Evolutionary conservation across 2,797 vertebrate genomes (phyloP).

Genomic region (Enteromius trimaculatus): DNA sequence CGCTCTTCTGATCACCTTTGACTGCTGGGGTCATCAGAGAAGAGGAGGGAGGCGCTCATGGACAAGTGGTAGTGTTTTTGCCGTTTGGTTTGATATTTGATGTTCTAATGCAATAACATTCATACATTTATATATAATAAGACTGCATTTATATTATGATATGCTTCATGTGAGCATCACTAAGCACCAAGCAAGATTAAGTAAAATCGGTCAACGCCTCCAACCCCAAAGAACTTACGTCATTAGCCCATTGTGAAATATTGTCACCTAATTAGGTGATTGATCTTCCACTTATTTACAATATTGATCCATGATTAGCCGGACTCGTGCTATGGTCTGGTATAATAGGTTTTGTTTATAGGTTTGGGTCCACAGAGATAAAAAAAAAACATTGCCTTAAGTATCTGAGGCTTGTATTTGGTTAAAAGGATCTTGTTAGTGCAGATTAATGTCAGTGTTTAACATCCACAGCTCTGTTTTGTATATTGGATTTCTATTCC

Average conservation of each 20-base stretch:
- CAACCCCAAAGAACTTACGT: neutral
- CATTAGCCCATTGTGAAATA: conserved; percentile 62
- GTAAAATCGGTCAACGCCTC: neutral
- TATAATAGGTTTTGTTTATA: conserved; percentile 5
- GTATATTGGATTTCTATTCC: neutral
- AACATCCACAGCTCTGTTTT: neutral
- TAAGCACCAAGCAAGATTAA: neutral
- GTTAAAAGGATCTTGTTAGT: neutral
- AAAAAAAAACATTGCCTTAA: neutral
- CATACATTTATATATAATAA: neutral
- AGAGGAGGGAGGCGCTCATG: conserved; percentile 44
- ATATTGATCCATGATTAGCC: conserved; percentile 68
- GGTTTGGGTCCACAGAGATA: neutral
- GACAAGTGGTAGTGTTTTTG: neutral
- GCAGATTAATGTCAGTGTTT: neutral
- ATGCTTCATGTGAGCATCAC: neutral
- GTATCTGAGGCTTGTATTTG: neutral
- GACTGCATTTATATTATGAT: neutral
- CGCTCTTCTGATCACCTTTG: conserved; percentile 78
- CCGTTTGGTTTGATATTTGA: neutral
- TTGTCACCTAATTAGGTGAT: conserved; percentile 68
- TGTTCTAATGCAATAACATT: neutral
- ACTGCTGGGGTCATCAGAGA: conserved; percentile 67
- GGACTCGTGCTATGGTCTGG: conserved; percentile 54
- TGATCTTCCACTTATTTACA: conserved; percentile 67